Evolutionary conservation across 2,888 invertebrate genomes (phyloP).

Genomic region (Aricia artaxerxes): DNA sequence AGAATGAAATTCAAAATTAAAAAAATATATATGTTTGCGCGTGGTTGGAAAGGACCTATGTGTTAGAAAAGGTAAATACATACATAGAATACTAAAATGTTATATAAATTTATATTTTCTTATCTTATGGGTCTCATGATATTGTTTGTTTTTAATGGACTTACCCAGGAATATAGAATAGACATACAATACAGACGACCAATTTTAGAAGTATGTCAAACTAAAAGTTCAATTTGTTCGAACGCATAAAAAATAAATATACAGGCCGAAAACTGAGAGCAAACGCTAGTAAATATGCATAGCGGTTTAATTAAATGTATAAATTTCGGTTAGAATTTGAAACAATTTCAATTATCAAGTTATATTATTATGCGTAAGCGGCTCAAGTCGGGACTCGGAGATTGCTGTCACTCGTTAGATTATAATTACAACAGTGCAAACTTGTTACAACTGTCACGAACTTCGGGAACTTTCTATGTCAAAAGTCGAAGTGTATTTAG

Average conservation of each 20-base stretch:
- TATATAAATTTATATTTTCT: too few relatives aligned
- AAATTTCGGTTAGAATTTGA: slow-evolving; percentile 19
- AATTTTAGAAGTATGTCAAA: slow-evolving; percentile 9
- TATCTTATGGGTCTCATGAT: too few relatives aligned
- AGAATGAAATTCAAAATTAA: too few relatives aligned
- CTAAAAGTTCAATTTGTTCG: background rate
- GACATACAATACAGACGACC: background rate
- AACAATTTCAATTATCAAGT: slow-evolving; percentile 33
- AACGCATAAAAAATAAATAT: background rate
- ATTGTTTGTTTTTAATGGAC: background rate
- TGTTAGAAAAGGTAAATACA: too few relatives aligned
- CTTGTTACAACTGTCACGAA: slow-evolving; percentile 51
- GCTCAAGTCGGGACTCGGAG: slow-evolving; percentile 51
- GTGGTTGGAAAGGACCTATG: too few relatives aligned
- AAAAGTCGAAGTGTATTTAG: background rate
- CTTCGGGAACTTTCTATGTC: background rate
- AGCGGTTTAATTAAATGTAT: slow-evolving; percentile 13
- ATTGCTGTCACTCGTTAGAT: slow-evolving; percentile 51
- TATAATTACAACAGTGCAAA: slow-evolving; percentile 61
- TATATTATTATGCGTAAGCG: slow-evolving; percentile 30
- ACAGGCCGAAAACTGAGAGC: slow-evolving; percentile 14
- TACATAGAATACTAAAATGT: too few relatives aligned
- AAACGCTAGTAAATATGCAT: background rate
- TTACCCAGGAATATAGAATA: too few relatives aligned
- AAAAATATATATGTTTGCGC: too few relatives aligned